phyloP scores from a whole-genome alignment of 2,113 vertebrate species.

The Oryzias melastigma region DNA sequence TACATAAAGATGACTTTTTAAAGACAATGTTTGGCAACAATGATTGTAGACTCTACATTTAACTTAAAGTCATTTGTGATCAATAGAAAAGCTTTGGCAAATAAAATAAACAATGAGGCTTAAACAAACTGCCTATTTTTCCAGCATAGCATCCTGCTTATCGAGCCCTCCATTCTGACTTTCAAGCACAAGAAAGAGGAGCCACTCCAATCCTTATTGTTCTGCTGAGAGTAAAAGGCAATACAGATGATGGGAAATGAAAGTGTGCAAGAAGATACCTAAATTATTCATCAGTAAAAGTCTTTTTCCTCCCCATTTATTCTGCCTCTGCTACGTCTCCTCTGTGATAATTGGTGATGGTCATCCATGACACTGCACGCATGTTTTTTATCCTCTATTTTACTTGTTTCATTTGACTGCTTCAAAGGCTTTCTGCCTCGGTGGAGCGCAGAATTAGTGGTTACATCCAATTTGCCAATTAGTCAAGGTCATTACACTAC shows the following conservation, averaged over 20 bases:
- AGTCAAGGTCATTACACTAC: too few species aligned
- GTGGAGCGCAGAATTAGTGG: too few species aligned
- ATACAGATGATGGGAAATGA: constrained; percentile 75
- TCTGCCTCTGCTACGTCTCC: constrained; percentile 15
- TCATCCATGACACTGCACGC: background rate
- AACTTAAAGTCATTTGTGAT: constrained; percentile 15
- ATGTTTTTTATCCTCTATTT: background rate
- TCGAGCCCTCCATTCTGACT: constrained; percentile 64
- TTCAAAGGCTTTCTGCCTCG: too few species aligned
- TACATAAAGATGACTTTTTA: constrained; percentile 60
- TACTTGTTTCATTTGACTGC: background rate
- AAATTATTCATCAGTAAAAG: constrained; percentile 76
- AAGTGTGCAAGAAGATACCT: constrained; percentile 72
- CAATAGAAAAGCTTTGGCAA: constrained; percentile 12
- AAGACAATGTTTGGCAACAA: constrained; percentile 48
- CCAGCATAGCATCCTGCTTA: constrained; percentile 49
- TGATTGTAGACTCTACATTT: constrained; percentile 30
- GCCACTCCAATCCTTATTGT: constrained; percentile 74
- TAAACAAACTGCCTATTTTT: constrained; percentile 59
- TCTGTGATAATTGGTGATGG: too few species aligned
- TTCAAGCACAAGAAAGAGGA: constrained; percentile 68
- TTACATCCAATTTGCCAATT: too few species aligned
- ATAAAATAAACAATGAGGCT: constrained; percentile 55
- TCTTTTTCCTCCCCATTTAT: constrained; percentile 34
- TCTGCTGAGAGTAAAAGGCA: constrained; percentile 67